These are phyloP conservation scores for Lycophotia porphyrea DNA, from an alignment of 2,888 invertebrate genomes.

Conservation along the genomic window DNA sequence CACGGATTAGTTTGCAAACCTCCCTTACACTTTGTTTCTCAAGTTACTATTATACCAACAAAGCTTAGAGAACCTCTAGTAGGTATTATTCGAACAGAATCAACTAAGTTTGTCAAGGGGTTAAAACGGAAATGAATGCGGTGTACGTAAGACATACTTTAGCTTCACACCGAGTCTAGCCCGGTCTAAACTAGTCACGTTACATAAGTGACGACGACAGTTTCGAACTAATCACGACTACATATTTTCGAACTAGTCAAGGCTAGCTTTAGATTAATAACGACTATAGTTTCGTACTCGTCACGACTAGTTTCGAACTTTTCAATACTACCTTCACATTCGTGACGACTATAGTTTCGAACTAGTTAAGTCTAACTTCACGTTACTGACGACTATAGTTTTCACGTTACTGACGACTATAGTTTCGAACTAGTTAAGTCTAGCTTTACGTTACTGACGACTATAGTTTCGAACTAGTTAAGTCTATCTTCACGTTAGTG, in stretches of 20 bases:
- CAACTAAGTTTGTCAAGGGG: not conserved
- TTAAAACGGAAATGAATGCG: not conserved
- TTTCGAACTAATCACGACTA: no score
- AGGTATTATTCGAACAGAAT: not conserved
- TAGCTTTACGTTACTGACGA: no score
- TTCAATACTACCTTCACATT: not conserved
- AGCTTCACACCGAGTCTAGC: not conserved
- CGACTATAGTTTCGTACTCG: not conserved
- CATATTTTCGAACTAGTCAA: not conserved
- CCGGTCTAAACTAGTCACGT: not conserved
- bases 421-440: no score
- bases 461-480: no score
- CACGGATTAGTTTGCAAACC: constrained; percentile 28
- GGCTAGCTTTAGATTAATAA: not conserved
- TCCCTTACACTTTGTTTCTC: constrained; percentile 30
- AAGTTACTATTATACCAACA: constrained; percentile 1
- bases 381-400: no score
- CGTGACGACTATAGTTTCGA: not conserved
- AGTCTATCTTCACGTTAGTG: no score
- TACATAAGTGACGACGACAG: not conserved
- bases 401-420: no score
- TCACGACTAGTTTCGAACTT: not conserved
- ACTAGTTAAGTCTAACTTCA: no score
- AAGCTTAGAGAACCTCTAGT: not conserved
- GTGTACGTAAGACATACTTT: not conserved